Evolutionary conservation across 1,140 invertebrate species (phyloP).

Genomic region (Battus philenor): DNA sequence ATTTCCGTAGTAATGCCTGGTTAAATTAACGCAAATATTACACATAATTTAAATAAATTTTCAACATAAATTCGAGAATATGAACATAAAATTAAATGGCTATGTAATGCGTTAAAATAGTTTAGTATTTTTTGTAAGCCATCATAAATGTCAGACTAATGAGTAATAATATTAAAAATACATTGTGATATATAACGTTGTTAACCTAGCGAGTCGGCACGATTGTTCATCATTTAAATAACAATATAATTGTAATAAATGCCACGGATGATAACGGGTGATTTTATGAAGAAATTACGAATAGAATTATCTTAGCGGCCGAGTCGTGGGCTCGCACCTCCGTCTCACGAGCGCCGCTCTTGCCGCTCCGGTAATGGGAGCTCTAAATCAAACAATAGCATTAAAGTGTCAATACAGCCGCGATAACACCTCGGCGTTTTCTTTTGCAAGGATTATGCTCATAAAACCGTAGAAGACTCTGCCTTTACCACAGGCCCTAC

Average conservation of each 20-base stretch:
- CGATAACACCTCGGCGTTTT: slow-evolving; percentile 70
- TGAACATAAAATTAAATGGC: too few species aligned
- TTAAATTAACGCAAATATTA: too few species aligned
- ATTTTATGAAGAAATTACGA: slow-evolving; percentile 41
- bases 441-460: slow-evolving; percentile 66
- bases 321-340: slow-evolving; percentile 36
- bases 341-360: slow-evolving; percentile 55
- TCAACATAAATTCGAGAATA: too few species aligned
- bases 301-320: slow-evolving; percentile 41
- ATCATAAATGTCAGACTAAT: too few species aligned
- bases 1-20: too few species aligned
- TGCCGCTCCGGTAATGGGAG: slow-evolving; percentile 63
- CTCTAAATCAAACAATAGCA: slow-evolving; percentile 75
- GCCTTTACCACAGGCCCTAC: slow-evolving; percentile 41
- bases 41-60: too few species aligned
- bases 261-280: slow-evolving; percentile 12
- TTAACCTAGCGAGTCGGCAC: slow-evolving; percentile 1
- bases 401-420: slow-evolving; percentile 70
- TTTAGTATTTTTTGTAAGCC: too few species aligned
- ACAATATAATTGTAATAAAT: slow-evolving; percentile 14
- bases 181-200: neutral
- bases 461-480: slow-evolving; percentile 54
- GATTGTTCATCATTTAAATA: slow-evolving; percentile 11
- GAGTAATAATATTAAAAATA: too few species aligned
- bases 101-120: too few species aligned